These are phyloP conservation scores for Zoanthus gigantus DNA, from an alignment of 92 coral and sea anemone genomes.

Conservation along the genomic window DNA sequence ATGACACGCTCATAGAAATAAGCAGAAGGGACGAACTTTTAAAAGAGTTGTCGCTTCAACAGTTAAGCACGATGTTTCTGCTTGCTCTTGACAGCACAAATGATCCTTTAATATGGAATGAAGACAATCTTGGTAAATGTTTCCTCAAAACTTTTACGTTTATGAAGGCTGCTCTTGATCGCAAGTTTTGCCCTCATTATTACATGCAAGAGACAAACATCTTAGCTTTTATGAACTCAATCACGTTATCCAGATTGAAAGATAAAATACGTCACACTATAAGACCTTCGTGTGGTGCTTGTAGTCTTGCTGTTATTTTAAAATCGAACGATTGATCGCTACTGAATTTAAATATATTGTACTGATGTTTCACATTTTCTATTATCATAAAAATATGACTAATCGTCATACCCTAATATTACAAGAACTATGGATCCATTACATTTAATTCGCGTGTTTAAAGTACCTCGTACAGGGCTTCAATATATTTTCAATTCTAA, in stretches of 20 bases:
- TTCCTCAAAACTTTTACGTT: constrained; percentile 75
- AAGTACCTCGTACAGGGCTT: no score
- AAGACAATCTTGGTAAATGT: constrained; percentile 73
- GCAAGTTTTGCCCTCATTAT: constrained; percentile 84
- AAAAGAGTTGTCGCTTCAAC: constrained; percentile 76
- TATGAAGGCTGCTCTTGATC: constrained; percentile 67
- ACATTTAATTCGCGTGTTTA: no score
- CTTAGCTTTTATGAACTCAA: constrained; percentile 67
- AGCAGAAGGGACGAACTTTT: constrained; percentile 80
- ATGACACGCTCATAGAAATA: constrained; percentile 77
- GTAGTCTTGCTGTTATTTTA: constrained; percentile 73
- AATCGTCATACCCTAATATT: background rate
- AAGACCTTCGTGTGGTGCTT: constrained; percentile 84
- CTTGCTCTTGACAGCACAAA: constrained; percentile 65
- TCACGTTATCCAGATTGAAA: constrained; percentile 67
- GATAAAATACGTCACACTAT: constrained; percentile 80
- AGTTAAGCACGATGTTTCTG: constrained; percentile 74
- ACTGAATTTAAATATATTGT: background rate
- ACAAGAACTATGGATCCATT: no score
- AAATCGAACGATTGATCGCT: constrained; percentile 2
- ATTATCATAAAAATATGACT: background rate
- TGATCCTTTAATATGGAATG: constrained; percentile 78
- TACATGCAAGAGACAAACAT: constrained; percentile 76
- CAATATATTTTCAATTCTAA: no score
- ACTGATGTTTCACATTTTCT: no score